A percentile compares a stretch with the other conserved stretches of the same genome.
phyloP scores from a whole-genome alignment of 2,113 vertebrate genomes.

The Genyomyrus donnyi region DNA sequence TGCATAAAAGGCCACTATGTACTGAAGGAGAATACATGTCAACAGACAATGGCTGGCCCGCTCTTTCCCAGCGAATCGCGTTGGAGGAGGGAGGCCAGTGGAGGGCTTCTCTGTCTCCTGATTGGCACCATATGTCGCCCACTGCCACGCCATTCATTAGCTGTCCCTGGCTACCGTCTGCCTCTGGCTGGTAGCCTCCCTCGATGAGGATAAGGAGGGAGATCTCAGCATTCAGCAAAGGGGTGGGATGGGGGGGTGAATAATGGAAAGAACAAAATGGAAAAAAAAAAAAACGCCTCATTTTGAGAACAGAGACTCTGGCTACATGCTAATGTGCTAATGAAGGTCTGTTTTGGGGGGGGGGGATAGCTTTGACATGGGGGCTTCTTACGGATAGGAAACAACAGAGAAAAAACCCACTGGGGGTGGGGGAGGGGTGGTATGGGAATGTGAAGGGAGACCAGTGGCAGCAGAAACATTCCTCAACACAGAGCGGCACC shows the following conservation, averaged over 20 bases:
- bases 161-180: slow-evolving; percentile 36
- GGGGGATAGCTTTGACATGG: slow-evolving; percentile 33
- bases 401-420: background rate
- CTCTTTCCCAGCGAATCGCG: slow-evolving; percentile 49
- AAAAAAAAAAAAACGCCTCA: slow-evolving; percentile 19
- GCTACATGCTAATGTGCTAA: slow-evolving; percentile 49
- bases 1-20: slow-evolving; percentile 41
- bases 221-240: slow-evolving; percentile 32
- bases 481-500: background rate
- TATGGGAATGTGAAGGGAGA: slow-evolving; percentile 31
- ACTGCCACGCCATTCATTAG: slow-evolving; percentile 45
- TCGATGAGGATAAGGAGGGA: slow-evolving; percentile 21
- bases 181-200: slow-evolving; percentile 57
- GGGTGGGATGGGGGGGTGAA: slow-evolving; percentile 8
- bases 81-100: slow-evolving; percentile 8
- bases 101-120: slow-evolving; percentile 39
- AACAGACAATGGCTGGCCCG: slow-evolving; percentile 40
- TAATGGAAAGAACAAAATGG: slow-evolving; percentile 14
- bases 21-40: slow-evolving; percentile 39
- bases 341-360: slow-evolving; percentile 48
- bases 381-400: slow-evolving; percentile 55
- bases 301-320: slow-evolving; percentile 30
- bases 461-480: slow-evolving; percentile 12
- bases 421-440: slow-evolving; percentile 17
- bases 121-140: slow-evolving; percentile 60